Base-by-base conservation (phyloP, 2,888 invertebrate species). In the Lampropteryx suffumata region DNA sequence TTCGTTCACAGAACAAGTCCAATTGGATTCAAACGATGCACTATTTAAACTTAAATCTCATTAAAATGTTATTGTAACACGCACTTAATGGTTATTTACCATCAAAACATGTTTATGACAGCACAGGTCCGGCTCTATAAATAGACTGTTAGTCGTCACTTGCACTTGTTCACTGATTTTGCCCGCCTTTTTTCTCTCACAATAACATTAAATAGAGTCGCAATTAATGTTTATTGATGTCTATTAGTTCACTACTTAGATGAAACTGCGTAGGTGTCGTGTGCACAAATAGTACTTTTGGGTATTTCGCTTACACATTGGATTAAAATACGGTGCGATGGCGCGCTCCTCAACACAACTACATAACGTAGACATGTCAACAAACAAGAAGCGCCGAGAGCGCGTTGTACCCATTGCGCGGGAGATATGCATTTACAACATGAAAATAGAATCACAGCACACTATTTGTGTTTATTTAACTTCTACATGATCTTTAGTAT, bases 101-200 rank as follows among this genome's bases (percentile, higher is more conserved):
- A 53, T 56, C 49, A 73, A 76, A 76, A 76, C 70, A 69, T 69
- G 61, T 72, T 71, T 72, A 79, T 73, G 78, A 71, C 75, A 72
- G 68, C 74, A 76, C 73, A 70, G 70, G 73, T 75, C 71, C 58
- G 69, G 73, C 89, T n/a, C n/a, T 89, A 89, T 76, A 85, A 88
- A 89, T 89, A 89, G 86, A 78, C 71, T 57, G 51, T 66, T 71
- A 73, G 78, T 81, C 76, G 73, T 79, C 83, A 85, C 82, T 83
- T 70, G 78, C 17, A n/a, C n/a, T n/a, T n/a, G 5, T 78, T 75
- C 84, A 83, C 84, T 71, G 80, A 81, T 82, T 17, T 82, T 76
- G 74, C 82, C 83, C 85, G 86, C 82, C 80, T 86, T 86, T 79
- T 82, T 79, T 67, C 69, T 67, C 65, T 64, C 73, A 76, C 75